Conservation (phyloP, 1,140 invertebrate genomes). For the Drosophila sulfurigaster region DNA sequence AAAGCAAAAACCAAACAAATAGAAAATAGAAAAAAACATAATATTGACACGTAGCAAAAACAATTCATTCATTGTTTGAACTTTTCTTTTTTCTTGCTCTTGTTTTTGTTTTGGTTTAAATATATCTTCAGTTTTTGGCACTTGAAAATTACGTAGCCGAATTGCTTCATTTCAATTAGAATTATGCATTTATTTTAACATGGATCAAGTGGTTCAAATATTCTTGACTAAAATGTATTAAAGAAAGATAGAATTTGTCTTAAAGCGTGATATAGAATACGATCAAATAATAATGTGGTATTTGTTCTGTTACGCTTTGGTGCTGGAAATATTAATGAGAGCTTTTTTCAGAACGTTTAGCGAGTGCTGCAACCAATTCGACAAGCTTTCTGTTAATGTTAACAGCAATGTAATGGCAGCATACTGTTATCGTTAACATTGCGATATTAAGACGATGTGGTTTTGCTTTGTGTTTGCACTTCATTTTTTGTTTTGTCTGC, state of each 20-base stretch:
- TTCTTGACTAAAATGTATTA: neutral
- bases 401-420: constrained; percentile 13
- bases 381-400: constrained; percentile 32
- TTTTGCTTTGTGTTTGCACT: neutral
- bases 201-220: neutral
- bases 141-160: constrained; percentile 15
- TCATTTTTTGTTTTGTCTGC: neutral
- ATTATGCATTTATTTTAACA: constrained; percentile 11
- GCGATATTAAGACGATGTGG: neutral
- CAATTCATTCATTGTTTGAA: constrained; percentile 79
- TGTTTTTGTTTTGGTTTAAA: constrained; percentile 16
- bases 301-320: neutral
- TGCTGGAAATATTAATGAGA: neutral
- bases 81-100: constrained; percentile 15
- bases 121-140: constrained; percentile 16
- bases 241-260: neutral
- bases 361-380: constrained; percentile 2
- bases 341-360: constrained; percentile 34
- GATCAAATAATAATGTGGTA: neutral
- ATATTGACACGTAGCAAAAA: constrained; percentile 79
- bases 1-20: constrained; percentile 20
- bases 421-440: constrained; percentile 22
- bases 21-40: constrained; percentile 55
- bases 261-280: neutral
- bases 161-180: constrained; percentile 27